Evolutionary conservation across 23 tunicate species (phyloP), one percentile per base, ranked within the genome.

Genomic region (Botrylloides violaceus): DNA sequence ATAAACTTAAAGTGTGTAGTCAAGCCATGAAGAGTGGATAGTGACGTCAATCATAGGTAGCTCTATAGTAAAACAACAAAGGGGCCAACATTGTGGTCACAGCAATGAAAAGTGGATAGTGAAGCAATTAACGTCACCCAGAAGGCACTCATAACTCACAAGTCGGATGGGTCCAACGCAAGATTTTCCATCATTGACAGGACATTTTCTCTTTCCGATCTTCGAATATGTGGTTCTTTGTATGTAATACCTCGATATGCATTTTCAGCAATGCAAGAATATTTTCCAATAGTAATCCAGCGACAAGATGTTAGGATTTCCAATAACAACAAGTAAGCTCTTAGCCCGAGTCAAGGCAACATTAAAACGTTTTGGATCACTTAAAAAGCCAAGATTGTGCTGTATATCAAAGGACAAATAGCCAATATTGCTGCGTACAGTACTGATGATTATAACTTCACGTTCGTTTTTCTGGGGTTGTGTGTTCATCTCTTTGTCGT

Each of bases 331-430:
- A 22, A 92, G 66, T 38, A 92, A 79, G 29, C 75, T 53, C 36
- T 76, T 84, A 29, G 98, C 92, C 3, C 98, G 73, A 1, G 95
- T 86, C 2, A 86, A 31, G 9, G 95, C 85, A 49, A 86, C 95
- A 49, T 86, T 86, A 62, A 86, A 79, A 29, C 95, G 55, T 81
- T 86, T 66, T 2, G 68, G 39, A 39, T 21, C 57, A 23, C n/a
- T 36, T 3, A 70, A 32, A 64, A 71, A 71, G 2, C 49, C 39
- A 39, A 35, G 77, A 29, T 71, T 29, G 24, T 55, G 59, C 4
- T 26, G 29, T 2, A 28, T 31, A 36, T 81, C 80, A 31, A 34
- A 77, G 2, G 64, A 29, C 26, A 80, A 70, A 7, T 60, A 70
- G 3, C 21, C 49, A 3, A 32, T n/a, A 32, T 73, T 62, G 38